Base-by-base conservation (phyloP, 2,888 invertebrate species). In the Hirtodrosophila alboralis region DNA sequence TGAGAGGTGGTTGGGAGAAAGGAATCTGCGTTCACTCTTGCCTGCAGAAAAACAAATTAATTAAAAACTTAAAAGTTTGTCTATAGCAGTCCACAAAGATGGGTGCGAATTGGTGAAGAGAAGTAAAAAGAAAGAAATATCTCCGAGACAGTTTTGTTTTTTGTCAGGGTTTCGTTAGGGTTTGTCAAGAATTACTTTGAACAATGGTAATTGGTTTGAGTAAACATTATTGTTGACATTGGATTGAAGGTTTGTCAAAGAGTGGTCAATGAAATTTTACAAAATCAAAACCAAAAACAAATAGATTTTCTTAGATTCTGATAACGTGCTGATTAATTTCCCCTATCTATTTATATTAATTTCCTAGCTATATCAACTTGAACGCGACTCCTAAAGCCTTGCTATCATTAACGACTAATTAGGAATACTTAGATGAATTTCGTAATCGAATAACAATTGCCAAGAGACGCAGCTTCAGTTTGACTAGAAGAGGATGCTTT, bases 11-110 rank as follows among this genome's bases (percentile, higher is more conserved):
- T 4, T 13, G 12, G 5, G 27, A 37, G 44, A 28, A 31, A 40
- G 33, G 30, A 16, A 34, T 37, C 37, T 53, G 31, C 53, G 47
- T 33, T 58, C 45, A 52, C 47, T 48, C 49, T 44, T 36, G 64
- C 54, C 81, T 59, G 57, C 84, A 71, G 69, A 59, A 78, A 81
- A 75, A 69, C 83, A 81, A 84, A 79, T 79, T 84, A 79, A 79
- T 79, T 79, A 81, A 79, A 81, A 79, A 79, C 79, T 79, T 84
- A 75, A 78, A 77, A 79, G 48, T 81, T 79, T 57, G 43, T 68
- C 54, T 38, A 31, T 10, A 61, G 40, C 21, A 51, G 31, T 49
- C 37, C 37, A 13, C 45, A 34, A 34, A 54, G 48, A 38, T 34
- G 54, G 28, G 16, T 40, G 47, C 41, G 33, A 64, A 43, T 12